phyloP scores from a whole-genome alignment of 2,888 invertebrate species.

The Liposcelis brunnea region DNA sequence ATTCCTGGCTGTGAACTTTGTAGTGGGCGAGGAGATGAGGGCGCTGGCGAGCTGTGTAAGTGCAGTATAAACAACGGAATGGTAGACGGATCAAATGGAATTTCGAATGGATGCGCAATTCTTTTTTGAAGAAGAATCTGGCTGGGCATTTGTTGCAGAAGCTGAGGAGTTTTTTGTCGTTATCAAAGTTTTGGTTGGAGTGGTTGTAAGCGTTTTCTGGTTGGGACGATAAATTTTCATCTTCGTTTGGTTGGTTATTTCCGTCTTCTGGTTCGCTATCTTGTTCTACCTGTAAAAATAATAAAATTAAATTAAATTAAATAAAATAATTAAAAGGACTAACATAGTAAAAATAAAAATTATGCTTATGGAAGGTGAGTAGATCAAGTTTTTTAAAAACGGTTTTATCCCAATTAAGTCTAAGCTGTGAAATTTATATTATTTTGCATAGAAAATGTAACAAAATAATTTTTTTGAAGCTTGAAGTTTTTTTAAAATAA shows the following conservation, averaged over 20 bases:
- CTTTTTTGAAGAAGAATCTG: constrained; percentile 57
- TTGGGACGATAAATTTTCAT: neutral
- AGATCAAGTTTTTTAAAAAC: no score
- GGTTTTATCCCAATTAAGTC: no score
- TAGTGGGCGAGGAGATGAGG: constrained; percentile 49
- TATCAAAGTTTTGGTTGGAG: constrained; percentile 22
- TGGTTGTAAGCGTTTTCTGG: constrained; percentile 20
- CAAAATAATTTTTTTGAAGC: no score
- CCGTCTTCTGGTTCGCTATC: constrained; percentile 3
- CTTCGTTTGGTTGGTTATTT: constrained; percentile 13
- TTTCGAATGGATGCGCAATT: constrained; percentile 51
- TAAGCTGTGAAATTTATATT: no score
- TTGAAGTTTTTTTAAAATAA: no score
- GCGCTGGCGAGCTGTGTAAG: constrained; percentile 55
- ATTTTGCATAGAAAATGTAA: no score
- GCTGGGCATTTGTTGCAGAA: constrained; percentile 74
- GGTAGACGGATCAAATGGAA: constrained; percentile 46
- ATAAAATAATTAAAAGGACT: no score
- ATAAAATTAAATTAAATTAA: no score
- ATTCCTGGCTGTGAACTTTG: constrained; percentile 57
- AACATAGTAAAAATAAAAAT: no score
- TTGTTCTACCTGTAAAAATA: no score
- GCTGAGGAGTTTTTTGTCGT: constrained; percentile 32
- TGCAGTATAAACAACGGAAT: constrained; percentile 57
- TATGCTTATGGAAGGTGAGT: no score